phyloP scores from a whole-genome alignment of 2,113 vertebrate species.

The Pyxicephalus adspersus region DNA sequence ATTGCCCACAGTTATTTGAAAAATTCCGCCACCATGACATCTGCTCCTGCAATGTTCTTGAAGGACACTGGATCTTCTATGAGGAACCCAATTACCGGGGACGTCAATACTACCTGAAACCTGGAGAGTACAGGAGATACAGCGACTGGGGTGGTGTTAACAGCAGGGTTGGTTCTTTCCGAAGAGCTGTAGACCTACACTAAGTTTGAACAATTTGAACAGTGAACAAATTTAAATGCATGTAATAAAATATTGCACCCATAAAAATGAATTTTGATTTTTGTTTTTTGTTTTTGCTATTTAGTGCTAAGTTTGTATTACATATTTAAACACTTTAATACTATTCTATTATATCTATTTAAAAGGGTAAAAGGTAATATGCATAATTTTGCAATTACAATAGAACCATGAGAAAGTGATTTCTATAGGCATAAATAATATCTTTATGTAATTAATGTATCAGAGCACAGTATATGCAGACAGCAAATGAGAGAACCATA shows the following conservation, averaged over 20 bases:
- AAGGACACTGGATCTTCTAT: slow-evolving; percentile 80
- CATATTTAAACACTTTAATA: too few relatives aligned
- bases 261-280: slow-evolving; percentile 65
- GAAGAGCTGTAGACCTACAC: slow-evolving; percentile 16
- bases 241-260: slow-evolving; percentile 15
- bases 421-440: not conserved
- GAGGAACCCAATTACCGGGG: slow-evolving; percentile 79
- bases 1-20: slow-evolving; percentile 76
- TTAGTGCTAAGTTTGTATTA: too few relatives aligned
- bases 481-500: slow-evolving; percentile 1
- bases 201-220: not conserved
- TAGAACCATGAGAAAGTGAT: not conserved
- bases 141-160: slow-evolving; percentile 76
- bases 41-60: slow-evolving; percentile 77
- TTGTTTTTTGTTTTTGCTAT: too few relatives aligned
- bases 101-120: slow-evolving; percentile 76
- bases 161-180: slow-evolving; percentile 58
- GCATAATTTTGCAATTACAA: not conserved
- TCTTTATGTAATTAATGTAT: not conserved
- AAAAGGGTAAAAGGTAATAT: not conserved
- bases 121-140: slow-evolving; percentile 76
- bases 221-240: not conserved
- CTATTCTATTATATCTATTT: too few relatives aligned
- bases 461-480: slow-evolving; percentile 22
- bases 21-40: slow-evolving; percentile 76